Base-by-base conservation (phyloP, 2,888 invertebrate genomes). In the Brenthis daphne region DNA sequence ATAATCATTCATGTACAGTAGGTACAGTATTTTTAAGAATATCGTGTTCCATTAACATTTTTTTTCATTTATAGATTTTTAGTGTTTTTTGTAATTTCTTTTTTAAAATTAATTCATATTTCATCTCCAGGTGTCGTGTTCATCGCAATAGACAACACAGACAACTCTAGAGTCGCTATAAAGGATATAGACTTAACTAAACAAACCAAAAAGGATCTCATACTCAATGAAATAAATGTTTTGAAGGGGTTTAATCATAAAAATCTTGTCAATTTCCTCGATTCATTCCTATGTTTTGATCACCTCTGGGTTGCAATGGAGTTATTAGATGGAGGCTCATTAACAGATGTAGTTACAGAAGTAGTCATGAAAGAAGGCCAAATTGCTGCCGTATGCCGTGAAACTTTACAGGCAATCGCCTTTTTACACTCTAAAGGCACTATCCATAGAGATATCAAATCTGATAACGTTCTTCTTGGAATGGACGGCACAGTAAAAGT, bases 281-380 rank as follows among this genome's bases (percentile, higher is more conserved):
- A 98, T 80, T 97, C 98, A 13, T 98, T 98, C 92, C 94, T 98
- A n/a, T 95, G 98, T 57, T 95, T 96, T 73, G 97, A 98, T 68
- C 98, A 98, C 83, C 93, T 99, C 6, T 99, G 99, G 99, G 99
- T 98, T 0, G 96, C 98, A 1, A 98, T 99, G 98, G 99, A 99
- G 86, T 94, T 98, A 67, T 94, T 99, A 70, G 97, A 98, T 77
- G 98, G 99, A 6, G 99, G 99, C 0, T 98, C 99, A 11, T 92
- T 99, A 58, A 99, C 99, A 0, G 99, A 99, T 82, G 99, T 99
- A 0, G 99, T 99, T 51, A 98, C 98, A 1, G 99, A 99, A 88
- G 99, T 99, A 0, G 96, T 99, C 8, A 97, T 99, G 97, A 98
- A 98, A 79, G 99, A 99, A 84, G 96, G 96, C 0, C 99, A 99